Conservation (phyloP, 30 jellyfish, hydroid and myxozoan species). For the Clytia hemisphaerica region DNA sequence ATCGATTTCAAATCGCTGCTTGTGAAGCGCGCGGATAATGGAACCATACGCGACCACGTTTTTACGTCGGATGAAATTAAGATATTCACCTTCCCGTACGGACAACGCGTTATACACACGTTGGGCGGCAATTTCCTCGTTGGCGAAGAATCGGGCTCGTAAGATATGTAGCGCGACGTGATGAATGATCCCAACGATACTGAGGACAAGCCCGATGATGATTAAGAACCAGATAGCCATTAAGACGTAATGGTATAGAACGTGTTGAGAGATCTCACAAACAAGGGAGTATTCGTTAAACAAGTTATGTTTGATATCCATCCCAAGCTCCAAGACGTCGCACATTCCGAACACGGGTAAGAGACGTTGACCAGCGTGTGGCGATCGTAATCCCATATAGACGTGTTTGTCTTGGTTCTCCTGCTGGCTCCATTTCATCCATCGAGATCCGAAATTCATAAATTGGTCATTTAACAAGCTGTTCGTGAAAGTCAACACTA, state of each 20-base stretch:
- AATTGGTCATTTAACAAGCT: conserved; percentile 14
- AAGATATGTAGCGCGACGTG: neutral
- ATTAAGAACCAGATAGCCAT: conserved; percentile 20
- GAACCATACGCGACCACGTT: conserved; percentile 15
- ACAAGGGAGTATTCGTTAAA: neutral
- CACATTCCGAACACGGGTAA: conserved; percentile 29
- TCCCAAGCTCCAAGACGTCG: conserved; percentile 12
- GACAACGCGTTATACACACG: conserved; percentile 16
- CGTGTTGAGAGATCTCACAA: conserved; percentile 32
- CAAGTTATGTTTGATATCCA: conserved; percentile 8
- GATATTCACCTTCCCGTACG: conserved; percentile 16
- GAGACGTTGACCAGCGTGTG: neutral
- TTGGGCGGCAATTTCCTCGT: conserved; percentile 26
- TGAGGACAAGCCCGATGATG: conserved; percentile 10
- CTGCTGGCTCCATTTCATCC: conserved; percentile 9
- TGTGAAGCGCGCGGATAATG: conserved; percentile 10
- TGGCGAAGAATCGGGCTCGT: neutral
- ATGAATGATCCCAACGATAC: conserved; percentile 11
- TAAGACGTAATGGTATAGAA: conserved; percentile 24
- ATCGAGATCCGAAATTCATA: conserved; percentile 3
- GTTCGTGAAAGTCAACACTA: conserved; percentile 8
- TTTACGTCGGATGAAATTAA: conserved; percentile 8
- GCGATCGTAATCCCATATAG: neutral
- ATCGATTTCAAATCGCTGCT: too few relatives aligned
- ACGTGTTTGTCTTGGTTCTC: neutral